A percentile compares a stretch with the other conserved stretches of the same genome.
Conservation (phyloP, 2,888 invertebrate species). For the Aspidapion aeneum region DNA sequence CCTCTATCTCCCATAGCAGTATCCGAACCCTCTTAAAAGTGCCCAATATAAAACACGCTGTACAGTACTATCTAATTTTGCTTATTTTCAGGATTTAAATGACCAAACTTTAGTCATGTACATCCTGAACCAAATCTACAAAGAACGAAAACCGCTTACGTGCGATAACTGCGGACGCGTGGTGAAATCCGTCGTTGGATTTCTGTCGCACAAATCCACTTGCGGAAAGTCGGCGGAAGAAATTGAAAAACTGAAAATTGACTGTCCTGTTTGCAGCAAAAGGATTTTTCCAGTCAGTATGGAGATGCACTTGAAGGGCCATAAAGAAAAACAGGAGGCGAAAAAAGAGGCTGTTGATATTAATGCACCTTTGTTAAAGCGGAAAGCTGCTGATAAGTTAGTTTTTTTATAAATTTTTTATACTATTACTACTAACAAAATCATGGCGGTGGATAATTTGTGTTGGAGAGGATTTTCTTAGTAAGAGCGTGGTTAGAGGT, state of each 20-base stretch:
- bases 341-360: background rate
- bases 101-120: conserved; percentile 49
- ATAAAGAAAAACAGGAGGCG: conserved; percentile 1
- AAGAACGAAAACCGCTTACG: conserved; percentile 45
- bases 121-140: conserved; percentile 49
- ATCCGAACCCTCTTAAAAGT: no score
- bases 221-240: conserved; percentile 59
- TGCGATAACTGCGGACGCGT: conserved; percentile 54
- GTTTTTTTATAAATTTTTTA: background rate
- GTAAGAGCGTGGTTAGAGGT: no score
- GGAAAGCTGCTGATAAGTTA: conserved; percentile 30
- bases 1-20: no score
- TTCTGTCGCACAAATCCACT: conserved; percentile 56
- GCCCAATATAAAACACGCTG: no score
- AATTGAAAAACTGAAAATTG: conserved; percentile 48
- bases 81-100: conserved; percentile 50
- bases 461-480: no score
- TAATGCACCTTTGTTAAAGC: conserved; percentile 10
- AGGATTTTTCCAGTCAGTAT: conserved; percentile 56
- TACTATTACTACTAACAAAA: no score
- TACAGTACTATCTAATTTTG: no score
- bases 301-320: conserved; percentile 48
- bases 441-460: no score
- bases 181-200: conserved; percentile 56
- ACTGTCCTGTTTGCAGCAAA: conserved; percentile 55